Percentiles rank a stretch among this genome's conserved stretches.
These are phyloP conservation scores for Euthynnus affinis DNA, from an alignment of 2,797 vertebrate species.

Conservation along the genomic window DNA sequence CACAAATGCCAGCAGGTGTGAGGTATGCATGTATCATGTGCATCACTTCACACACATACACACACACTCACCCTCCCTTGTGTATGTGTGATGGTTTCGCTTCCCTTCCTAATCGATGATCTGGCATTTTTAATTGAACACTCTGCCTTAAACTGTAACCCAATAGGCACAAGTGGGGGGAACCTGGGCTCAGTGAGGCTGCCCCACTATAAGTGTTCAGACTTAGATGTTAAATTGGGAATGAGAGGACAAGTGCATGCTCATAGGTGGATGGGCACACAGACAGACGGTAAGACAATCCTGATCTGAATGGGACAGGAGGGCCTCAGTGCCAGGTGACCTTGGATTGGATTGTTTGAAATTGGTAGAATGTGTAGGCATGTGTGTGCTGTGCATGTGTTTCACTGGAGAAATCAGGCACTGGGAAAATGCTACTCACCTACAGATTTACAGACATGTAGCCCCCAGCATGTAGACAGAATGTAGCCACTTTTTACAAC, in stretches of 20 bases:
- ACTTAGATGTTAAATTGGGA: not conserved
- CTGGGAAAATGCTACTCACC: not conserved
- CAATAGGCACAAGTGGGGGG: slow-evolving; percentile 42
- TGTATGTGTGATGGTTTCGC: slow-evolving; percentile 38
- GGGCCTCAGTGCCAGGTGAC: slow-evolving; percentile 39
- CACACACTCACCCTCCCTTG: not conserved
- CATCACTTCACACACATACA: slow-evolving; percentile 12
- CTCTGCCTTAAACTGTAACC: slow-evolving; percentile 59
- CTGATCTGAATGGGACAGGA: slow-evolving; percentile 25
- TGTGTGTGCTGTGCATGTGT: not conserved
- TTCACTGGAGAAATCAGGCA: not conserved
- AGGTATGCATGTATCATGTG: slow-evolving; percentile 1
- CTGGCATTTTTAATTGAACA: slow-evolving; percentile 60
- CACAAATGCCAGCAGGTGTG: slow-evolving; percentile 5
- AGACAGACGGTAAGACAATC: slow-evolving; percentile 55
- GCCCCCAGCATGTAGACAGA: not conserved
- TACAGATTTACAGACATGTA: not conserved
- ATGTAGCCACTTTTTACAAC: not conserved
- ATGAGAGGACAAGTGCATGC: slow-evolving; percentile 29
- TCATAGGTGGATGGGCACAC: slow-evolving; percentile 1
- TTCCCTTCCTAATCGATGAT: slow-evolving; percentile 67
- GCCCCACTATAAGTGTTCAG: slow-evolving; percentile 27
- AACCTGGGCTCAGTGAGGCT: slow-evolving; percentile 18
- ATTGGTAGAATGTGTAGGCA: not conserved
- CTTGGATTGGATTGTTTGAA: slow-evolving; percentile 24